Conservation (phyloP, 2,888 invertebrate species). For the Amblyjoppa proteus region DNA sequence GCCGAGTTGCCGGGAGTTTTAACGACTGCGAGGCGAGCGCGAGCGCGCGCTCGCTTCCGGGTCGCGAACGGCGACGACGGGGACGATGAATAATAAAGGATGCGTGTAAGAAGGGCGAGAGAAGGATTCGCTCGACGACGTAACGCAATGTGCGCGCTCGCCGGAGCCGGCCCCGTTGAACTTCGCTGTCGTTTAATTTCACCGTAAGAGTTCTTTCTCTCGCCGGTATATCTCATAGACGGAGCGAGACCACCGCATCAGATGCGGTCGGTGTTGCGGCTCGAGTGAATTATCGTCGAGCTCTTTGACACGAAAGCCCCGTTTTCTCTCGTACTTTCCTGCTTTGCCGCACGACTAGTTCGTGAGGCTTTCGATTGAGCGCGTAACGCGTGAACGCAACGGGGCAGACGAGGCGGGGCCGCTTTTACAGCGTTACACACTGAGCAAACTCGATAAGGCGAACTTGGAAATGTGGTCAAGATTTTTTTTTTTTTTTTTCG, state of each 20-base stretch:
- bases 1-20: neutral
- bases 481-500: too few species aligned
- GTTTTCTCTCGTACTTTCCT: conserved; percentile 83
- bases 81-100: conserved; percentile 1
- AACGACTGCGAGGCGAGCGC: neutral
- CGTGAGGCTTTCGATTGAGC: conserved; percentile 23
- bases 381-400: conserved; percentile 51
- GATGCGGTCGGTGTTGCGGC: conserved; percentile 39
- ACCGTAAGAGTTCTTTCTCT: conserved; percentile 53
- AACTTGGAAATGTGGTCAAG: neutral
- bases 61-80: neutral
- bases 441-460: neutral
- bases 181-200: conserved; percentile 51
- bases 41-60: conserved; percentile 14
- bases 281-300: conserved; percentile 73
- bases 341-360: conserved; percentile 78
- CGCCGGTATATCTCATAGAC: conserved; percentile 8
- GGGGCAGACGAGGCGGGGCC: conserved; percentile 23
- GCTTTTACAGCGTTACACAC: conserved; percentile 32
- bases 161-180: conserved; percentile 45
- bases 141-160: neutral
- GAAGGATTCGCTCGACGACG: neutral
- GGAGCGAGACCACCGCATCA: neutral
- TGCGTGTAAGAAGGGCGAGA: too few species aligned
- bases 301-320: conserved; percentile 81